These are phyloP conservation scores for Tachycineta bicolor DNA, from an alignment of 2,113 vertebrate species.

Conservation along the genomic window DNA sequence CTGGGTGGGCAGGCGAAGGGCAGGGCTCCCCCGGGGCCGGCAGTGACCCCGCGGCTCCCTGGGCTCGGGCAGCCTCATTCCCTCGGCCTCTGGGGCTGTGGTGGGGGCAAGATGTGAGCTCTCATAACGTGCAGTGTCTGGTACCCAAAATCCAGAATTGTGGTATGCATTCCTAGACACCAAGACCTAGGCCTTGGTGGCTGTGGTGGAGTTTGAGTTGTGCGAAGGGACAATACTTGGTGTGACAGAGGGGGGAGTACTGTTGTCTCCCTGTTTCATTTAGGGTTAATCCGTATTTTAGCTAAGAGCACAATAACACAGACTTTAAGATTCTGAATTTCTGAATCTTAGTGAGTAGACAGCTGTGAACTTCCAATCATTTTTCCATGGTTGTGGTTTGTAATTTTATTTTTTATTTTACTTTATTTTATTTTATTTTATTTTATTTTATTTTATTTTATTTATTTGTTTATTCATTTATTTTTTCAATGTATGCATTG, in stretches of 20 bases:
- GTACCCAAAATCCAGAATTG: fast-evolving
- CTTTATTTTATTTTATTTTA: background rate
- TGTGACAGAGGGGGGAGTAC: background rate
- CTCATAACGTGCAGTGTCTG: fast-evolving
- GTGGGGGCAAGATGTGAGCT: background rate
- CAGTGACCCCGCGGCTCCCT: no score
- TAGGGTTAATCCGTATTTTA: background rate
- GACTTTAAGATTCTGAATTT: background rate
- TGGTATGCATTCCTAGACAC: fast-evolving
- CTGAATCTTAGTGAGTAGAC: background rate
- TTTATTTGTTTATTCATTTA: no score
- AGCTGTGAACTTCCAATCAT: fast-evolving
- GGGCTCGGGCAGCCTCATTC: no score
- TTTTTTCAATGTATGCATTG: background rate
- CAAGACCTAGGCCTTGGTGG: no score
- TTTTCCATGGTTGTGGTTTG: background rate
- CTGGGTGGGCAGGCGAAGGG: no score
- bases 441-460: background rate
- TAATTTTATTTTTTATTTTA: no score
- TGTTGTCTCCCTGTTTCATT: background rate
- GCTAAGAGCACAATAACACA: background rate
- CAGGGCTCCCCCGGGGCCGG: background rate
- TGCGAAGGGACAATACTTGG: fast-evolving
- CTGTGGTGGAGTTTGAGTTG: no score
- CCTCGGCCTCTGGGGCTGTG: background rate